Conservation (phyloP, 2,797 vertebrate genomes). For the Toxotes lorentzi region DNA sequence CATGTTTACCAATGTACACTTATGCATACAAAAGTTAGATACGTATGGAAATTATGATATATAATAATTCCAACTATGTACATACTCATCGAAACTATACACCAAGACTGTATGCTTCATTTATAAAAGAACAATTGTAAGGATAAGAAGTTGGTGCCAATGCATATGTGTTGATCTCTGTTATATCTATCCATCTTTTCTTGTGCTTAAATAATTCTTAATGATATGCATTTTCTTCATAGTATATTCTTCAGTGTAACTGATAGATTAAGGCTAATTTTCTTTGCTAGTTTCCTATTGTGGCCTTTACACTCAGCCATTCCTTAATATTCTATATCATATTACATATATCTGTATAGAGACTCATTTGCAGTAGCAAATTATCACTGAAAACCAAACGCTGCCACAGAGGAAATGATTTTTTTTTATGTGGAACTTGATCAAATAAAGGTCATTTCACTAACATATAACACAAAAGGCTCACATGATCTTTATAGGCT, state of each 20-base stretch:
- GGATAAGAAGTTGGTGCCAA: not conserved
- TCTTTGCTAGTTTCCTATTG: not conserved
- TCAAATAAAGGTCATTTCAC: slow-evolving; percentile 21
- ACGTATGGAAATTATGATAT: not conserved
- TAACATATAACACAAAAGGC: slow-evolving; percentile 18
- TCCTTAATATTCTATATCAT: slow-evolving; percentile 2
- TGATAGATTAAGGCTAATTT: not conserved
- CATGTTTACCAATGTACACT: not conserved
- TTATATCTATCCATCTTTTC: not conserved
- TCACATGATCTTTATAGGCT: slow-evolving; percentile 15
- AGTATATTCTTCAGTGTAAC: not conserved
- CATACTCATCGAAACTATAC: not conserved
- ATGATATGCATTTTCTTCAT: not conserved
- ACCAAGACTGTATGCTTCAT: not conserved
- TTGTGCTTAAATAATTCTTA: not conserved
- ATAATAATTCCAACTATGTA: not conserved
- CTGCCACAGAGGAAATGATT: slow-evolving; percentile 6
- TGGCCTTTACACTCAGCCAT: not conserved
- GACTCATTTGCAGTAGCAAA: slow-evolving; percentile 24
- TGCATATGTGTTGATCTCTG: not conserved
- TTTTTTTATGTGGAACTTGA: not conserved
- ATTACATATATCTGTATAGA: not conserved
- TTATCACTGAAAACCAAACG: not conserved
- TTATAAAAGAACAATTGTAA: not conserved
- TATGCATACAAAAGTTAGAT: not conserved